Evolutionary conservation across 2,113 vertebrate species (phyloP), one percentile per base, ranked within the genome.

Genomic region (Neolamprologus falcicula): DNA sequence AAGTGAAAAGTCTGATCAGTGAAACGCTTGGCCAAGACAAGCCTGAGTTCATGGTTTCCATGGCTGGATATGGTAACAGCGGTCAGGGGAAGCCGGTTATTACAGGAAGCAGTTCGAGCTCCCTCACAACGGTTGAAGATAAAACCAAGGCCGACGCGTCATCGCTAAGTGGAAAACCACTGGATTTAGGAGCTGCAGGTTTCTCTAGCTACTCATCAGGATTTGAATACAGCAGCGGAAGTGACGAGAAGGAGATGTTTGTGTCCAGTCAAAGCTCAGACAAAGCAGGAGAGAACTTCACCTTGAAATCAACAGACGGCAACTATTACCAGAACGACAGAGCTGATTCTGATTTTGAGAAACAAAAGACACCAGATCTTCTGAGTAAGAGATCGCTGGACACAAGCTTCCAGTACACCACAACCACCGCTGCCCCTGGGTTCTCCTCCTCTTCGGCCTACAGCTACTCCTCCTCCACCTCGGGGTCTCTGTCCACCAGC

Each of bases 381-480:
- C 79, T 89, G 53, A 92, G 92, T 71, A 97, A 96, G 83, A 94
- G 14, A 73, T 88, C 94, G 7, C 84, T 84, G 68, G 98, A 97
- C 28, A 93, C 97, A n/a, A 97, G 95, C 31, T 97, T 98, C 84
- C 97, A 96, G 57, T 97, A 96, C 80, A 92, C 96, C 54, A 92
- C 96, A 2, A 95, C 95, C 28, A 95, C 94, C 1, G 85, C 95
- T 66, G 95, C 91, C 24, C 95, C 95, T 2, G 95, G 95, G 1
- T 97, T 96, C 86, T 97, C 97, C 11, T 97, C 96, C 26, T 97
- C 97, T 9, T 97, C 96, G 2, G 96, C 97, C 13, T 97, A 97
- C 76, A 97, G 96, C 92, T 96, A 97, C 93, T 97, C 96, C 26
- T 97, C 97, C 53, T 97, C 97, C 71, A 96, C 96, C 16, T 97